Conservation (phyloP, 2,113 vertebrate genomes). For the Seriola quinqueradiata region DNA sequence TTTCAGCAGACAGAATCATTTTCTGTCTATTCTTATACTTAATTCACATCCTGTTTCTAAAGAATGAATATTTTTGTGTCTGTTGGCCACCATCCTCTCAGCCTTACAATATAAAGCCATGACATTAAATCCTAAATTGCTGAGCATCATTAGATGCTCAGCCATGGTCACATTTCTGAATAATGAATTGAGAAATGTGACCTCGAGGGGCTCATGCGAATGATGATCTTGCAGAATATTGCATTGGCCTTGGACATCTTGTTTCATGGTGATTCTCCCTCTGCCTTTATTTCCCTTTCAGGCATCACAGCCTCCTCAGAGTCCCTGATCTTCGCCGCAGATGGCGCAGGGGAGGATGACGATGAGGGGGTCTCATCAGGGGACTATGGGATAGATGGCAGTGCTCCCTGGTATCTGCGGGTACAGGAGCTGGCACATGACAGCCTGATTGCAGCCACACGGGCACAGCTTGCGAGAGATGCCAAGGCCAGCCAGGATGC, state of each 20-base stretch:
- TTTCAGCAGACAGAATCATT: not conserved
- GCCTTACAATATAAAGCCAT: slow-evolving; percentile 17
- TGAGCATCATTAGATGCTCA: not conserved
- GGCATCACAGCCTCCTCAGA: slow-evolving; percentile 92
- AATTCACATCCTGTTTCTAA: not conserved
- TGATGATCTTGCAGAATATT: slow-evolving; percentile 16
- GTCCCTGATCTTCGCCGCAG: slow-evolving; percentile 92
- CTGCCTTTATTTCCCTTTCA: slow-evolving; percentile 59
- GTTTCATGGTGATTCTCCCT: slow-evolving; percentile 11
- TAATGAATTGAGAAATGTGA: slow-evolving; percentile 29
- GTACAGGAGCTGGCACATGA: slow-evolving; percentile 98
- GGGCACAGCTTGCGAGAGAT: slow-evolving; percentile 94
- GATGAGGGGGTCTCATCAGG: slow-evolving; percentile 91
- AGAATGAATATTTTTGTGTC: slow-evolving; percentile 6
- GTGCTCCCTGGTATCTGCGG: slow-evolving; percentile 95
- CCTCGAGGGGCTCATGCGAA: not conserved
- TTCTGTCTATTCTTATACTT: slow-evolving; percentile 2
- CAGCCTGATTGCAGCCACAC: slow-evolving; percentile 97
- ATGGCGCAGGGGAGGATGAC: slow-evolving; percentile 93
- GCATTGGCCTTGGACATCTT: not conserved
- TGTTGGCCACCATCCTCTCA: not conserved
- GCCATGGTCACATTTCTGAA: no score
- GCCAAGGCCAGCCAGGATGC: slow-evolving; percentile 89
- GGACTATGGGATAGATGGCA: slow-evolving; percentile 90
- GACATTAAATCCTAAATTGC: slow-evolving; percentile 12